Base-by-base conservation (phyloP, 2,113 vertebrate species). In the Galeopterus variegatus region DNA sequence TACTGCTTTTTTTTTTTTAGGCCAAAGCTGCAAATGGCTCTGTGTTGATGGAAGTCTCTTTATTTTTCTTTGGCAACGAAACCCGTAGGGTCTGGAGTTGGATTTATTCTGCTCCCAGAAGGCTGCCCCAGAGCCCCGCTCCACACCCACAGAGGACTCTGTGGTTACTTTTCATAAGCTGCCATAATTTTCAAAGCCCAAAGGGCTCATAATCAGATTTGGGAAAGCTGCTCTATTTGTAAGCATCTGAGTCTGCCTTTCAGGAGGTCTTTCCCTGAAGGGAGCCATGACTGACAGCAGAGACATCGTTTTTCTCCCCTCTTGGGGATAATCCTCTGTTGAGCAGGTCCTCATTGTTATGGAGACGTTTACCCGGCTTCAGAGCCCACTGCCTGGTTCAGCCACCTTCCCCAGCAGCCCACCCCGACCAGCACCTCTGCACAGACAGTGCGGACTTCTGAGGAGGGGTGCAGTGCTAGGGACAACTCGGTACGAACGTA, bases 241-340 rank as follows among this genome's bases (percentile, higher is more conserved):
- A 96, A 90, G 97, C 89, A 94, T 87, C 54, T 54, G 91, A 52
- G 58, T 65, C 64, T 90, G 83, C 96, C 87, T 97, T 98, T 97
- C 94, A 50, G 41, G 69, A 70, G 72, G 41, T 97, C 98, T 97
- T 96, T 88, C 86, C 92, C 69, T 86, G 82, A 90, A 89, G 97
- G 90, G 97, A 98, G 97, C 15, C n/a, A 92, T 97, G 95, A 98
- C 80, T 97, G 98, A 92, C 88, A 98, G 97, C 97, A 97, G 65
- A 98, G 94, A 45, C 73, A 86, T 95, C 33, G 82, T 82, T 97
- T 97, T 89, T 95, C 92, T 28, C 26, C 97, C 81, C 89, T 86
- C 90, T 98, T 97, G 88, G 80, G 95, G 91, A 97, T 98, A 97
- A 98, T 98, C 87, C 97, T 98, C 98, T 98, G 76, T 98, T 98